Evolutionary conservation across 1,140 invertebrate genomes (phyloP), one percentile per base, ranked within the genome.

Genomic region (Ips nitidus): DNA sequence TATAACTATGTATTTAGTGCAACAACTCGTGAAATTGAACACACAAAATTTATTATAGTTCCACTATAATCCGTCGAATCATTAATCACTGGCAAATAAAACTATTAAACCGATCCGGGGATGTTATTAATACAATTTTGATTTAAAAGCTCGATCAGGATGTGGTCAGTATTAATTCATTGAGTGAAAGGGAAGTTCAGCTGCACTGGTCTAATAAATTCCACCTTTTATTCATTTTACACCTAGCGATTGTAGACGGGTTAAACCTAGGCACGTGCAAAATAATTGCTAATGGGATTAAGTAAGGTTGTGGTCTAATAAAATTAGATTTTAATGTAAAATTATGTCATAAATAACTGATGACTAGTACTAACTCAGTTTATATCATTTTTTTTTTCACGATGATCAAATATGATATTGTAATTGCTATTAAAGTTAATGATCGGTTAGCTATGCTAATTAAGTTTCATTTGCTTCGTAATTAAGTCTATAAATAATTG

Each of bases 81-180:
- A 22, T 22, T 22, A 22, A 22, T 22, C 22, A 22, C 22, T 22
- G 22, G 22, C 22, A 22, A 22, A 22, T 22, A 22, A 22, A 22
- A 22, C 22, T 22, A 22, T 22, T 22, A 22, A 22, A 22, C 22
- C 22, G 22, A 22, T 22, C 22, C 22, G 22, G 22, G 22, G 22
- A 22, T 22, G 22, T 22, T 22, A 22, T 22, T 22, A 22, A 22
- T 22, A 22, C 22, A 50, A 50, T 8, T 50, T 50, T 50, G 45
- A 50, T 50, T 50, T 50, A 50, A 8, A 6, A 22, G 45, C 6
- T 8, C 7, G 45, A 50, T 22, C 45, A 8, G 45, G 22, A 22
- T 22, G 45, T 50, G 6, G 45, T 50, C 45, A 22, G 45, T 50
- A 6, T 50, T 50, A 50, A 50, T 50, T 50, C 45, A 50, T 50